Evolutionary conservation across 1,140 invertebrate genomes (phyloP).

Genomic region (Trichonephila clavata): DNA sequence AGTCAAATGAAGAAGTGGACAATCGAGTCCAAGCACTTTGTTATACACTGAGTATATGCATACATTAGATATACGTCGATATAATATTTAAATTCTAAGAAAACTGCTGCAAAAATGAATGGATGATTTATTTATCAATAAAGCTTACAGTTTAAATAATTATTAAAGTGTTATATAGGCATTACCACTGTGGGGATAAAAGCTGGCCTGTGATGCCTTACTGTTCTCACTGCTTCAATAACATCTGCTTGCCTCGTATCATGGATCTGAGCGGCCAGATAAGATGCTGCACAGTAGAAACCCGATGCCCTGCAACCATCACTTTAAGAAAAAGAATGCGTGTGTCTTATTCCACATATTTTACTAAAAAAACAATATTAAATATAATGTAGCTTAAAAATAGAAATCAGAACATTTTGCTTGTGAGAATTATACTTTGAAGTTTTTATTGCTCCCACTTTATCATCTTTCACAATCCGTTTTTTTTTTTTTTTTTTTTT

Average conservation of each 20-base stretch:
- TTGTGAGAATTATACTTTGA: neutral
- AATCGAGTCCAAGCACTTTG: too few species aligned
- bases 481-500: too few species aligned
- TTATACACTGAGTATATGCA: too few species aligned
- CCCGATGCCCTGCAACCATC: constrained; percentile 81
- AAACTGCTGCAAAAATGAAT: too few species aligned
- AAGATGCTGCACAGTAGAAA: constrained; percentile 80
- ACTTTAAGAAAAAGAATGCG: constrained; percentile 78
- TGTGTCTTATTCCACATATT: neutral
- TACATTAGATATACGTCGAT: too few species aligned
- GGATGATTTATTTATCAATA: too few species aligned
- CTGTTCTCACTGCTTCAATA: constrained; percentile 81
- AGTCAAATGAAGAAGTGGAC: too few species aligned
- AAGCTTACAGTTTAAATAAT: too few species aligned
- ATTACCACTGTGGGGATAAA: constrained; percentile 77
- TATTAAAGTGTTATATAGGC: too few species aligned
- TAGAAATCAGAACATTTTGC: neutral
- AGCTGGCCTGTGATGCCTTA: constrained; percentile 74
- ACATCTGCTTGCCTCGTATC: constrained; percentile 81
- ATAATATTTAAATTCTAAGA: too few species aligned
- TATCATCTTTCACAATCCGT: too few species aligned
- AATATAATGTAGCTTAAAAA: neutral
- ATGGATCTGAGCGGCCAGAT: constrained; percentile 81
- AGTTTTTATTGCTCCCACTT: too few species aligned
- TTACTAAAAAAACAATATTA: neutral